phyloP scores from a whole-genome alignment of 2,888 invertebrate genomes.

The Meta bourneti region DNA sequence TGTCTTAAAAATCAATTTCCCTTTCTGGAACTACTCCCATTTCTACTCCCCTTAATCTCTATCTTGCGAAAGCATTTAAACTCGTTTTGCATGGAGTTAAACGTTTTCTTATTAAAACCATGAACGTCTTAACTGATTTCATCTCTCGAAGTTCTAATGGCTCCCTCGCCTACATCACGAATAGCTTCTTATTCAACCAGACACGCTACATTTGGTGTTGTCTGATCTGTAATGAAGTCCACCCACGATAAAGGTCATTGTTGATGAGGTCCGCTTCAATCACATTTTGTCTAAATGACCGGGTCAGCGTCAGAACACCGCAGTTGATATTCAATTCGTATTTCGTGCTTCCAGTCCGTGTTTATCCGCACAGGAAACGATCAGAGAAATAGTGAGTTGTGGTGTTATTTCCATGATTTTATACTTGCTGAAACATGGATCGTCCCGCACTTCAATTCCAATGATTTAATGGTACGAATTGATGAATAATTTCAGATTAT shows the following conservation, averaged over 20 bases:
- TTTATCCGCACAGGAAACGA: neutral
- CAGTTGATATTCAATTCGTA: constrained; percentile 4
- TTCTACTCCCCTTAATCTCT: no score
- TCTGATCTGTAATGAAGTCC: constrained; percentile 19
- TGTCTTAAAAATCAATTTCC: no score
- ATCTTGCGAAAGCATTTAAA: no score
- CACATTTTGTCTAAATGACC: constrained; percentile 6
- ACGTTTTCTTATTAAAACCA: neutral
- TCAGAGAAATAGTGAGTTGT: neutral
- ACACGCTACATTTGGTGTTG: neutral
- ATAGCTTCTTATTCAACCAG: neutral
- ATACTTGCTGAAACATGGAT: constrained; percentile 21
- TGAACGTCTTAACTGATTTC: neutral
- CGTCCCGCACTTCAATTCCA: neutral
- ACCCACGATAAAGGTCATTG: constrained; percentile 11
- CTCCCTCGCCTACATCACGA: neutral
- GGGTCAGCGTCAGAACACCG: constrained; percentile 7
- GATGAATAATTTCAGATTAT: constrained; percentile 29
- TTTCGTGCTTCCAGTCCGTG: constrained; percentile 20
- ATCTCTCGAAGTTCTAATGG: neutral
- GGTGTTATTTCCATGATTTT: constrained; percentile 23
- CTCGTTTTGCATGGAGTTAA: neutral
- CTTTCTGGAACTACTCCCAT: no score
- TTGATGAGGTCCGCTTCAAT: neutral
- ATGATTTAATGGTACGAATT: constrained; percentile 31